Base-by-base conservation (phyloP, 1,140 invertebrate genomes). In the Drosophila kohkoa region DNA sequence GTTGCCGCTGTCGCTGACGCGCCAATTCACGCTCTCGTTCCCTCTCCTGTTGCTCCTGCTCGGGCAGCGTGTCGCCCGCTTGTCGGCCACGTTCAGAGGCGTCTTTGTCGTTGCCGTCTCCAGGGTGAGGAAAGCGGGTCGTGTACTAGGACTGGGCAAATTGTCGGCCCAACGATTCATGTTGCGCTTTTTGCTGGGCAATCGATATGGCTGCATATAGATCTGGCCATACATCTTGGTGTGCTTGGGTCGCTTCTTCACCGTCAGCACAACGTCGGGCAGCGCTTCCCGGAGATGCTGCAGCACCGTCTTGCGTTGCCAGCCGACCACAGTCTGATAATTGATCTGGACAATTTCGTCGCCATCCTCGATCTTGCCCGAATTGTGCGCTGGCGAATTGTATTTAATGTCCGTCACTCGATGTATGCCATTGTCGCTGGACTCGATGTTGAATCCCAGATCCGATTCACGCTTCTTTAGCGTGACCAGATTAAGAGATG, bases 341-440 rank as follows among this genome's bases (percentile, higher is more conserved):
- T 98, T 98, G 8, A 98, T 96, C 94, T 97, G 97, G 16, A 98
- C 96, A 69, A 99, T 97, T 94, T 99, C 98, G 93, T 99, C 98
- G 1, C 97, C 97, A 83, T 97, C 96, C 93, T 98, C 97, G 88
- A 98, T 97, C 93, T 98, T 97, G 1, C 96, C 96, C 90, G 96
- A 97, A 35, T 96, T 95, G 93, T 98, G 96, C 38, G 96, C 97
- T 55, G 96, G 96, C 45, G 96, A 96, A 68, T 96, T 96, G 92
- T 96, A 96, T 92, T 97, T 97, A 20, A 98, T 96, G 82, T 96
- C 96, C 11, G 96, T 96, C 69, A 99, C 92, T 66, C 90, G 80
- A 93, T 98, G 97, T 46, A 97, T 95, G 5, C 97, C 96, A 93
- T 97, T 96, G 93, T 96, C 97, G 15, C 96, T 97, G 32, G 97